These are phyloP conservation scores for Platynereis dumerilii DNA, from an alignment of 2,888 invertebrate genomes.

Conservation along the genomic window DNA sequence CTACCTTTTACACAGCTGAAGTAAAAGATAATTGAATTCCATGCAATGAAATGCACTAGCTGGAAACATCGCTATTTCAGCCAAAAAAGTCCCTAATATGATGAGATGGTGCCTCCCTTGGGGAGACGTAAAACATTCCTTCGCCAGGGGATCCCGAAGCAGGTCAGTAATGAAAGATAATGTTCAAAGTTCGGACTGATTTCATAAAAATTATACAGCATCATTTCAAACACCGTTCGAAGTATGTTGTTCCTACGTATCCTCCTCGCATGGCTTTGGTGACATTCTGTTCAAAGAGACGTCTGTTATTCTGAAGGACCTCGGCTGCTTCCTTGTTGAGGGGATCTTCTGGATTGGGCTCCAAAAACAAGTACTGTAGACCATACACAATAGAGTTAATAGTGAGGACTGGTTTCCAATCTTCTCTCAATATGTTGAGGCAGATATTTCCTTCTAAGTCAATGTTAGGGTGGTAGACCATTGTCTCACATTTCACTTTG, in stretches of 20 bases:
- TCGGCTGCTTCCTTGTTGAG: constrained; percentile 98
- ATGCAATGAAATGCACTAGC: no score
- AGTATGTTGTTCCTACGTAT: constrained; percentile 90
- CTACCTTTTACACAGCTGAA: no score
- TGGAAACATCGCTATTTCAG: no score
- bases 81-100: no score
- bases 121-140: no score
- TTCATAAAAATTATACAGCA: not conserved
- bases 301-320: constrained; percentile 90
- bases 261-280: constrained; percentile 95
- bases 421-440: constrained; percentile 94
- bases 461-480: constrained; percentile 98
- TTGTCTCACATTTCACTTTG: constrained; percentile 97
- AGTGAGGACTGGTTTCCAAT: constrained; percentile 98
- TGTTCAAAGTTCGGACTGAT: no score
- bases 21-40: no score
- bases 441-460: constrained; percentile 98
- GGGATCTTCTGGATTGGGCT: constrained; percentile 98
- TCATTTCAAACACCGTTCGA: constrained; percentile 83
- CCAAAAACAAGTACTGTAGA: constrained; percentile 95
- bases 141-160: no score
- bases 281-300: constrained; percentile 94
- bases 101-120: no score
- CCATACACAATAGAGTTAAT: constrained; percentile 98
- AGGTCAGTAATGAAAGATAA: no score